Evolutionary conservation across 2,113 vertebrate genomes (phyloP).

Genomic region (Gambusia holbrooki): DNA sequence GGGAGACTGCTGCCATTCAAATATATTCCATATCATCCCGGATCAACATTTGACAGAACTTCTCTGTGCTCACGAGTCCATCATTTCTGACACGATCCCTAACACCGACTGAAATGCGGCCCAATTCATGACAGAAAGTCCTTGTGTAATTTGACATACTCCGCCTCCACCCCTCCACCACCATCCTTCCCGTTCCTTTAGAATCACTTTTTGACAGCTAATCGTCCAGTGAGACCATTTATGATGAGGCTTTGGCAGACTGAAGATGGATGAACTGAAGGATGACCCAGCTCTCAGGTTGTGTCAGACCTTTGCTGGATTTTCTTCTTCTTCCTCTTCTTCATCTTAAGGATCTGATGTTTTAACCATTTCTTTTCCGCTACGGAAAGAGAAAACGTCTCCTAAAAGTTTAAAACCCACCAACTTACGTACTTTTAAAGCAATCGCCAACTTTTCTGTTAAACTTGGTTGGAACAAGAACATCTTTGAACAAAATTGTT

Average conservation of each 20-base stretch:
- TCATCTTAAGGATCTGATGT: neutral
- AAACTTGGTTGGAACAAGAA: neutral
- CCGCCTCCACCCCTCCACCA: neutral
- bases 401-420: neutral
- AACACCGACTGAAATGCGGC: neutral
- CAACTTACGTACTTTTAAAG: neutral
- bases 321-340: neutral
- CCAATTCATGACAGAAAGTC: constrained; percentile 1
- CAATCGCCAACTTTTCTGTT: neutral
- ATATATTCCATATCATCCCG: neutral
- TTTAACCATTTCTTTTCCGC: neutral
- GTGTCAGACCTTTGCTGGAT: neutral
- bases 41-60: neutral
- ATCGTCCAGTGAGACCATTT: neutral
- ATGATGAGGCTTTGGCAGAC: neutral
- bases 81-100: neutral
- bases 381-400: neutral
- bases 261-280: neutral
- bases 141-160: neutral
- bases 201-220: neutral
- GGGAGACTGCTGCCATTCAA: neutral
- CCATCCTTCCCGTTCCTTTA: neutral
- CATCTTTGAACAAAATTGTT: too few relatives aligned
- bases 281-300: neutral
- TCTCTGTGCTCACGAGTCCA: neutral